These are phyloP conservation scores for Sprattus sprattus DNA, from an alignment of 2,113 vertebrate genomes.

Conservation along the genomic window DNA sequence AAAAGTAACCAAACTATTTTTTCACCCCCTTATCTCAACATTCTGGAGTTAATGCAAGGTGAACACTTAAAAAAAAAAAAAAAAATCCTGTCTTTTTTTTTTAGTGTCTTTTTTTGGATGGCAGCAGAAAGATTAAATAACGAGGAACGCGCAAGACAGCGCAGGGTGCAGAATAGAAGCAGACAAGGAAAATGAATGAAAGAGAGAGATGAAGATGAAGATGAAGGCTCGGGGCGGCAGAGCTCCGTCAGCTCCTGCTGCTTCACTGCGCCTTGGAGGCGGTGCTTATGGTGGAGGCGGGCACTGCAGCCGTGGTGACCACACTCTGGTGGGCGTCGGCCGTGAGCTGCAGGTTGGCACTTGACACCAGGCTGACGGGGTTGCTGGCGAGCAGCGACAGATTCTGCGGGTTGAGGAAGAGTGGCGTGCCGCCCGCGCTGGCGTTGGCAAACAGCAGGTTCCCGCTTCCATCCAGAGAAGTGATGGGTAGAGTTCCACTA, in stretches of 20 bases:
- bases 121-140: constrained; percentile 75
- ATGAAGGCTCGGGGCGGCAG: constrained; percentile 26
- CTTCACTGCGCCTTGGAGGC: constrained; percentile 98
- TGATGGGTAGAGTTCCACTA: constrained; percentile 91
- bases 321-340: constrained; percentile 86
- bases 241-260: neutral
- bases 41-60: constrained; percentile 13
- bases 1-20: constrained; percentile 27
- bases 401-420: constrained; percentile 98
- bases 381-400: constrained; percentile 98
- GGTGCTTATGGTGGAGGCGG: constrained; percentile 90
- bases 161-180: constrained; percentile 42
- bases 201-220: constrained; percentile 49
- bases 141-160: constrained; percentile 33
- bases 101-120: constrained; percentile 72
- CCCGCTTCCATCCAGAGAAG: constrained; percentile 88
- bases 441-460: constrained; percentile 92
- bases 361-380: constrained; percentile 94
- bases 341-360: constrained; percentile 86
- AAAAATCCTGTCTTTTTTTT: constrained; percentile 53
- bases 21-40: neutral
- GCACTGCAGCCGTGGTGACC: constrained; percentile 79
- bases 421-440: constrained; percentile 83
- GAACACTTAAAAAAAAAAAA: constrained; percentile 39
- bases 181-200: constrained; percentile 16